Base-by-base conservation (phyloP, 2,888 invertebrate species). In the Rhimphoctona megacephalus region DNA sequence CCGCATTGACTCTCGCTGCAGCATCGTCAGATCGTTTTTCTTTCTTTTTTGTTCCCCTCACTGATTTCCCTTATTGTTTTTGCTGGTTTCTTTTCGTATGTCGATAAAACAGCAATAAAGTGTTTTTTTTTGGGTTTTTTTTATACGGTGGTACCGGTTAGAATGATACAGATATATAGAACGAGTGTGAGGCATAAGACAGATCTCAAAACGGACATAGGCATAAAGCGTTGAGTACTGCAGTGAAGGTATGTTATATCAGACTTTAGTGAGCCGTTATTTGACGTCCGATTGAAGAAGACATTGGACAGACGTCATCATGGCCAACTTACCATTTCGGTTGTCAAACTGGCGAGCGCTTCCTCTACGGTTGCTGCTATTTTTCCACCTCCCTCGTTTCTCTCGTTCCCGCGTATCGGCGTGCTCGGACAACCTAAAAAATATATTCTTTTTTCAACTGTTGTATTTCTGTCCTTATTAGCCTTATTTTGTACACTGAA, bases 341-440 rank as follows among this genome's bases (percentile, higher is more conserved):
- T 96, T 92, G 97, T 97, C 92, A 97, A 96, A 94, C 97, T 97
- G 95, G 97, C 97, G 93, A 97, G 96, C 91, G 97, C 96, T 93
- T 96, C 96, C 94, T 96, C 96, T 91, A 96, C 96, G 69, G 96
- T 96, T 89, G 96, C 95, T 30, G 92, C 91, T 72, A 92, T 90
- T 88, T 92, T 92, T 85, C 92, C 92, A 33, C 92, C 92, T 80
- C 92, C 92, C 84, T 92, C 92, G 49, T 90, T 84, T 90, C 90
- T 90, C 61, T 93, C 92, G 84, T 89, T 92, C 57, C 93, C 92
- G 85, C 92, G 92, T 79, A 96, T 94, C 74, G 96, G 96, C 79
- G 96, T 96, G 80, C 96, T 96, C 87, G 96, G 96, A 93, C 96
- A 96, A 91, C 96, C 96, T 96, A 94, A 92, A 94, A 94, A 61